Percentiles rank a stretch among this genome's conserved stretches.
Evolutionary conservation across 2,888 invertebrate genomes (phyloP).

Genomic region (Drosophila greeni): DNA sequence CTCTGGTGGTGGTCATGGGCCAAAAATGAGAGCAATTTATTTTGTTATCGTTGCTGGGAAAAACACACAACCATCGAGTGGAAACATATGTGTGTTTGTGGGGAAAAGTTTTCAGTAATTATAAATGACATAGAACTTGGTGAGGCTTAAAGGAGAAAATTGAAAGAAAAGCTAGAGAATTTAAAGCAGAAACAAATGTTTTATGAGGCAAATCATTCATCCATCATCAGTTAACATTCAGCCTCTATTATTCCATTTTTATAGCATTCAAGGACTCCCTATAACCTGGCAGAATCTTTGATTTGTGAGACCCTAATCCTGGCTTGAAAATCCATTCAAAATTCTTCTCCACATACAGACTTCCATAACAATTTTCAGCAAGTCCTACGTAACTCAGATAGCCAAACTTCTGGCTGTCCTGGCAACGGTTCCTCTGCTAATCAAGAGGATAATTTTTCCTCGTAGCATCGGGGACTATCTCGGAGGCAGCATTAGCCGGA

Average conservation of each 20-base stretch:
- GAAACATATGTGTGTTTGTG: background rate
- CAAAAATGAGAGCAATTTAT: slow-evolving; percentile 14
- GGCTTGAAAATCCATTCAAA: background rate
- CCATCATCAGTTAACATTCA: background rate
- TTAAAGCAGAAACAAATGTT: background rate
- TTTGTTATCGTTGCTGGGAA: slow-evolving; percentile 43
- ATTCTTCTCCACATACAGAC: background rate
- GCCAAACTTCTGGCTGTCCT: background rate
- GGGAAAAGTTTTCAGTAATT: background rate
- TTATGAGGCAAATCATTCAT: background rate
- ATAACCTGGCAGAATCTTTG: background rate
- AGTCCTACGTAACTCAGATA: background rate
- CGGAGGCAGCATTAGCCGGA: background rate
- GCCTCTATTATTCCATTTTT: background rate
- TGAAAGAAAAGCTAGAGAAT: background rate
- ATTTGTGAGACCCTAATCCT: background rate
- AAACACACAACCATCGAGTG: slow-evolving; percentile 35
- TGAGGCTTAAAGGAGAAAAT: background rate
- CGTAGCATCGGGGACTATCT: background rate
- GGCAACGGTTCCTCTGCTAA: background rate
- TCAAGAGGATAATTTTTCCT: background rate
- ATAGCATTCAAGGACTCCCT: background rate
- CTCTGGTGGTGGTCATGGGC: background rate
- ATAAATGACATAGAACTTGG: background rate
- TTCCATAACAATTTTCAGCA: background rate